Evolutionary conservation across 2,888 invertebrate genomes (phyloP), one percentile per base, ranked within the genome.

Genomic region (Leptinotarsa juncta): DNA sequence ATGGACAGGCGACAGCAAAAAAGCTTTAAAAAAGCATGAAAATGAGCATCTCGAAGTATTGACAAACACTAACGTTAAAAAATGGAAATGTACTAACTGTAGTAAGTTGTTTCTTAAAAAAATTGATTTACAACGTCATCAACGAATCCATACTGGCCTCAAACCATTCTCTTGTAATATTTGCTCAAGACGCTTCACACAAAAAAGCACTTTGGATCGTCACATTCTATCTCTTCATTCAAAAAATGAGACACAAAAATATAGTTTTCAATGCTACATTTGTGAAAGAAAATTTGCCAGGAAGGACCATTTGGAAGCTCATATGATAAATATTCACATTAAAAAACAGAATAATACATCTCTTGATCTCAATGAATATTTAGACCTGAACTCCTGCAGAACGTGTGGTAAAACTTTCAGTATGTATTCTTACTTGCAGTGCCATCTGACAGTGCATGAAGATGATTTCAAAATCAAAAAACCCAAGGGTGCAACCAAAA

Each of bases 141-240:
- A 67, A 15, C 67, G 77, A n/a, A 69, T 75, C 15, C 79, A 79
- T 23, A 77, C 79, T 14, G 79, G 77, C 26, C 20, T 74, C 18
- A 73, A 75, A 69, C 83, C 82, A 67, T 82, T 81, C 15, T 72
- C 75, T 73, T 85, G 85, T 72, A 82, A 77, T 50, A 73, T 83
- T 50, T 85, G 85, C 68, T 81, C 81, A 67, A 83, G 83, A 75
- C 78, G 78, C 3, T 85, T 84, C 75, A 79, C 82, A 65, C 84
- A 84, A 73, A 81, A 82, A n/a, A 80, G 81, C 57, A 83, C 84
- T 68, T 77, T 84, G 69, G 80, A 81, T 2, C 80, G 83, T 10
- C 85, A 85, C 72, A 82, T 84, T 80, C 80, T 81, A n/a, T 83
- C 82, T 16, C 53, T 68, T 14, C 85, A 85, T 71, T 81, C 82